phyloP scores from a whole-genome alignment of 2,797 vertebrate species.

The Mallotus villosus region DNA sequence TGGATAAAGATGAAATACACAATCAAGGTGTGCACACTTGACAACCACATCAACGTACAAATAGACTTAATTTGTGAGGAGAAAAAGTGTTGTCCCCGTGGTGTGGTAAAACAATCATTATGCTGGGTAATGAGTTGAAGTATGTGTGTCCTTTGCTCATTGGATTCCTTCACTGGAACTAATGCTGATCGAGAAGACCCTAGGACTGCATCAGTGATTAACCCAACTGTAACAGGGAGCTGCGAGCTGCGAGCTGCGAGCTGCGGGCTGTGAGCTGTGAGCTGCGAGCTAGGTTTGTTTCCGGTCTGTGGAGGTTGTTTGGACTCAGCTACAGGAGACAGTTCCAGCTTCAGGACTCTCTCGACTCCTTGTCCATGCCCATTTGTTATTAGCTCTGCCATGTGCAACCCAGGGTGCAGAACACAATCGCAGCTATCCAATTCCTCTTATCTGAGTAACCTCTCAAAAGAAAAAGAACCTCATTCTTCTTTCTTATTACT shows the following conservation, averaged over 20 bases:
- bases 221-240: constrained; percentile 21
- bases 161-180: constrained; percentile 45
- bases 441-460: constrained; percentile 51
- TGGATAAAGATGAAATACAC: constrained; percentile 10
- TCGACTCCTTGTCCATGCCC: constrained; percentile 16
- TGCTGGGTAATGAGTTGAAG: constrained; percentile 26
- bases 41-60: constrained; percentile 23
- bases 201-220: constrained; percentile 25
- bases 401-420: constrained; percentile 26
- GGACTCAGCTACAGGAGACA: background rate
- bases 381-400: constrained; percentile 44
- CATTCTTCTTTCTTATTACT: constrained; percentile 31
- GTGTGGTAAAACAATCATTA: constrained; percentile 31
- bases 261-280: background rate
- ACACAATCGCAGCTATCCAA: constrained; percentile 48
- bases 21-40: constrained; percentile 3
- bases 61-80: constrained; percentile 34
- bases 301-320: background rate
- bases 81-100: constrained; percentile 23
- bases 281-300: constrained; percentile 18
- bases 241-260: background rate
- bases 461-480: constrained; percentile 9
- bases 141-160: constrained; percentile 50
- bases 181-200: constrained; percentile 31
- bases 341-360: background rate